Percentiles rank a stretch among this genome's conserved stretches.
Conservation (phyloP, 2,888 invertebrate genomes). For the Drosophila atripex region DNA sequence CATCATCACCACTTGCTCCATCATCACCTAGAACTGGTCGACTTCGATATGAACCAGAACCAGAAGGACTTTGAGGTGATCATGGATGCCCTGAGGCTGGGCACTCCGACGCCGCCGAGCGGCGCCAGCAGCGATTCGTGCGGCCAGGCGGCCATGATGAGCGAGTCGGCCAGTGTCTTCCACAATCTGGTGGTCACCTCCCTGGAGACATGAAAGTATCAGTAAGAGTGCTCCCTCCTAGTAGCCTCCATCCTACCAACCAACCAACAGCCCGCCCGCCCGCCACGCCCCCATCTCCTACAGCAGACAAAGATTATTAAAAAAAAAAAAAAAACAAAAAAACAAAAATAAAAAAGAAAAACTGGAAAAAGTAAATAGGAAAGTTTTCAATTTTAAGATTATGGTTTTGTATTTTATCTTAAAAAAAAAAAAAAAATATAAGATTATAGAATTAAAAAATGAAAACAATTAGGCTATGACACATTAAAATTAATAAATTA, state of each 20-base stretch:
- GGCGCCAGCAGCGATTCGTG: conserved; percentile 85
- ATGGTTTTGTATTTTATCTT: background rate
- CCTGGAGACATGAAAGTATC: conserved; percentile 84
- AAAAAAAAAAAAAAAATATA: background rate
- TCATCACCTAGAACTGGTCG: conserved; percentile 77
- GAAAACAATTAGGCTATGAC: background rate
- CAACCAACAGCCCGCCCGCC: background rate
- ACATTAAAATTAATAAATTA: background rate
- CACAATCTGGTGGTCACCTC: conserved; percentile 84
- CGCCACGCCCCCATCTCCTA: background rate
- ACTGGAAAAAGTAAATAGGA: background rate
- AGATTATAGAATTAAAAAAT: background rate
- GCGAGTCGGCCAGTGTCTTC: conserved; percentile 84
- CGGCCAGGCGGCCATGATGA: conserved; percentile 87
- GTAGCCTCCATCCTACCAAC: background rate
- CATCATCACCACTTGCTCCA: conserved; percentile 37
- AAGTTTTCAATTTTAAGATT: no score
- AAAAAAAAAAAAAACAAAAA: background rate
- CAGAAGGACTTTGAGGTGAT: conserved; percentile 84
- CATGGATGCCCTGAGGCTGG: conserved; percentile 84
- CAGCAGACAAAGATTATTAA: conserved; percentile 12
- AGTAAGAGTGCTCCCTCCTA: conserved; percentile 58
- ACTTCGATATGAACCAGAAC: conserved; percentile 83
- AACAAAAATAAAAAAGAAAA: background rate
- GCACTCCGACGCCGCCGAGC: conserved; percentile 80